Base-by-base conservation (phyloP, 2,888 invertebrate species). In the Mesoligia furuncula region DNA sequence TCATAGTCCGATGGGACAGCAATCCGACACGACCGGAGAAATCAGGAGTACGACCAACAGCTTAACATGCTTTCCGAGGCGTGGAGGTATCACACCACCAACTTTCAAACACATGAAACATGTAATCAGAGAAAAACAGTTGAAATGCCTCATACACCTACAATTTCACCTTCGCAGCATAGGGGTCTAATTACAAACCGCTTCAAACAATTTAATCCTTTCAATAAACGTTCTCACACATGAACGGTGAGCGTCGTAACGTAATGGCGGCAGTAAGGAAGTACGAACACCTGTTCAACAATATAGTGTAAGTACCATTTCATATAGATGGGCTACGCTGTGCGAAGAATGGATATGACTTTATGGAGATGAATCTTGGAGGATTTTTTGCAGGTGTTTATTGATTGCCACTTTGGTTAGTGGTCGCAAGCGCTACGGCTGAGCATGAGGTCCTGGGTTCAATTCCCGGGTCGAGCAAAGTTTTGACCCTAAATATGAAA, bases 211-310 rank as follows among this genome's bases (percentile, higher is more conserved):
- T 75, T 31, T 81, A 70, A 75, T 65, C n/a, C 20, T 67, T 71
- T 73, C 71, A 81, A 77, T 83, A 81, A 85, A 81, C 73, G 48
- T 66, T 74, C 74, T 71, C 85, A 79, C 80, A 85, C 78, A 78
- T 61, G 73, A 54, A 51, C 64, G 45, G 51, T 72, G 66, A 64
- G 48, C 66, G 39, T 66, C 67, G 67, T 86, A 85, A 80, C 85
- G 74, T 91, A 90, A 91, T 91, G 88, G 73, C 72, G 77, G 88
- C 87, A 90, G 89, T 92, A 90, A 93, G 93, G 92, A 93, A 93
- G 93, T 91, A 87, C 83, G 88, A 89, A 90, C 92, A 91, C 91
- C 89, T 92, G 92, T 91, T 86, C 88, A 82, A 88, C 86, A 88
- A 87, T 88, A 80, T 83, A 88, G 88, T 88, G 90, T 91, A 92